Evolutionary conservation across 23 tunicate species (phyloP), one percentile per base, ranked within the genome.

Genomic region (Oikopleura albicans): DNA sequence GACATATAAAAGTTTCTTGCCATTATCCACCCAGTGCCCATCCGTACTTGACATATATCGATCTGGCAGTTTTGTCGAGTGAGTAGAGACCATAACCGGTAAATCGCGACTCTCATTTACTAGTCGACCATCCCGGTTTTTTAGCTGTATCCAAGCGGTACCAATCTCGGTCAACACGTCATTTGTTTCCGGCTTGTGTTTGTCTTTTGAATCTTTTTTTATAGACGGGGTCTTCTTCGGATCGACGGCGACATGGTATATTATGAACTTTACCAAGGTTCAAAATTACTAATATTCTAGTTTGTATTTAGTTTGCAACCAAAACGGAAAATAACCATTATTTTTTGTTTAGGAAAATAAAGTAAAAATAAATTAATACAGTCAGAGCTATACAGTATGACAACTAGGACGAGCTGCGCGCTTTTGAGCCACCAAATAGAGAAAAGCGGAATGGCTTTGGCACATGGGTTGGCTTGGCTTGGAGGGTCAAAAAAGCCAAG

Each of bases 221-320:
- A 16, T 71, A 12, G 36, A 16, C 4, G 79, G 33, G 31, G 37
- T 71, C 37, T 71, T 71, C 31, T 71, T 71, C 33, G 79, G 79
- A 16, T 71, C 79, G 79, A 71, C 79, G 37, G 79, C 28, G 36
- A 71, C 79, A 37, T 71, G 79, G 37, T 71, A 71, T 22, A 71
- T 71, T 34, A 71, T 29, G 37, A 71, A n/a, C n/a, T n/a, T n/a
- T n/a, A n/a, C n/a, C n/a, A n/a, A n/a, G n/a, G n/a, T n/a, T n/a
- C n/a, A n/a, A n/a, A n/a, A n/a, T n/a, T n/a, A n/a, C n/a, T n/a
- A n/a, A n/a, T n/a, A n/a, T n/a, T n/a, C n/a, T n/a, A n/a, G n/a
- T n/a, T n/a, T n/a, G n/a, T n/a, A n/a, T n/a, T n/a, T n/a, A n/a
- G n/a, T n/a, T n/a, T n/a, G n/a, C n/a, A n/a, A n/a, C n/a, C n/a